Percentiles rank a stretch among this genome's conserved stretches.
phyloP scores from a whole-genome alignment of 2,113 vertebrate genomes.

The Castor canadensis region DNA sequence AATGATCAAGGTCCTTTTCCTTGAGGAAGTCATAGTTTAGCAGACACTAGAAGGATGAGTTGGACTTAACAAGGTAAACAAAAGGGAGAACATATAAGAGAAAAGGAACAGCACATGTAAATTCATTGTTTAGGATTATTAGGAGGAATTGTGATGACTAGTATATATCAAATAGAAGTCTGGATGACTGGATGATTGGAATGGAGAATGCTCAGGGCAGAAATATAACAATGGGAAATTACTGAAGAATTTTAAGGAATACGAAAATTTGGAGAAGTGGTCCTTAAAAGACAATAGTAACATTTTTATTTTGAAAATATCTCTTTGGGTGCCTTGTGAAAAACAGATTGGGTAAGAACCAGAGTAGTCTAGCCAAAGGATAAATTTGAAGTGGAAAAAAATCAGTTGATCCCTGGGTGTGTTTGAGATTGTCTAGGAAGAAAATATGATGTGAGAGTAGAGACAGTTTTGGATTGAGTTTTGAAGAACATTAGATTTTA shows the following conservation, averaged over 20 bases:
- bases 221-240: background rate
- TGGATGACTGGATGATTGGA: background rate
- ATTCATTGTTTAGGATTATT: background rate
- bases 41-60: background rate
- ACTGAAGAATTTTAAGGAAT: background rate
- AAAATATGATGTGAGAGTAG: background rate
- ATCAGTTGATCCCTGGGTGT: background rate
- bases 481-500: background rate
- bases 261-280: background rate
- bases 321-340: background rate
- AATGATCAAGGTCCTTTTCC: background rate
- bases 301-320: background rate
- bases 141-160: background rate
- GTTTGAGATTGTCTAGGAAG: background rate
- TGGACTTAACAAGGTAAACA: background rate
- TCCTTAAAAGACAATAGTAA: background rate
- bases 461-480: background rate
- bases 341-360: background rate
- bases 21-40: background rate
- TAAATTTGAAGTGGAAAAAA: background rate
- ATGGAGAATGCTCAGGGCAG: background rate
- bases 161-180: background rate
- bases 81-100: background rate
- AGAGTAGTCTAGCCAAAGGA: background rate
- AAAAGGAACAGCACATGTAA: background rate